phyloP scores from a whole-genome alignment of 2,888 invertebrate species.

The Chrysolina oricalcia region DNA sequence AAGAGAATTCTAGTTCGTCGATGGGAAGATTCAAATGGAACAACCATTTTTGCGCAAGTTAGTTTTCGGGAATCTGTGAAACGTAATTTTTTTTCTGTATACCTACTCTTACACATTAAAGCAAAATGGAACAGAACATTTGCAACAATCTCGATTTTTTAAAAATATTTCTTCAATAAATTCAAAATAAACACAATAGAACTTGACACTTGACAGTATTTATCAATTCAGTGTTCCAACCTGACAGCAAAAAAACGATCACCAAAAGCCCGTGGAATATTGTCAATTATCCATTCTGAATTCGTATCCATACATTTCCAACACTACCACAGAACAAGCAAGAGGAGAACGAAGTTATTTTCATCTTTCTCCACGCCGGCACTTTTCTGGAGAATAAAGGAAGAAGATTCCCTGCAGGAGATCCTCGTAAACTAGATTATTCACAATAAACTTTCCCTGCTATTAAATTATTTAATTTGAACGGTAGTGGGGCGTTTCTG shows the following conservation, averaged over 20 bases:
- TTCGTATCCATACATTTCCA: neutral
- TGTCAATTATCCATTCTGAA: neutral
- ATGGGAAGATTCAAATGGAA: too few relatives aligned
- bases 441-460: slow-evolving; percentile 74
- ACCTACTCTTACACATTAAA: too few relatives aligned
- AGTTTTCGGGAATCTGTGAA: too few relatives aligned
- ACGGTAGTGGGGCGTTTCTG: slow-evolving; percentile 66
- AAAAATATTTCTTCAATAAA: too few relatives aligned
- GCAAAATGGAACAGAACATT: too few relatives aligned
- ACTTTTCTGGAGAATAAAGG: slow-evolving; percentile 19
- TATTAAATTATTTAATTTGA: slow-evolving; percentile 74
- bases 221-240: too few relatives aligned
- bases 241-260: neutral
- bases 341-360: slow-evolving; percentile 5
- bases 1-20: too few relatives aligned
- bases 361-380: slow-evolving; percentile 17
- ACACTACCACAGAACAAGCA: neutral
- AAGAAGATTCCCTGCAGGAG: slow-evolving; percentile 39
- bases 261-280: neutral
- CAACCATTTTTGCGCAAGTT: too few relatives aligned
- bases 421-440: slow-evolving; percentile 71
- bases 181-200: too few relatives aligned
- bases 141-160: too few relatives aligned
- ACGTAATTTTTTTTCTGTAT: too few relatives aligned
- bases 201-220: too few relatives aligned